A percentile compares a stretch with the other conserved stretches of the same genome.
Conservation (phyloP, 2,113 vertebrate genomes). For the Triplophysa dalaica region DNA sequence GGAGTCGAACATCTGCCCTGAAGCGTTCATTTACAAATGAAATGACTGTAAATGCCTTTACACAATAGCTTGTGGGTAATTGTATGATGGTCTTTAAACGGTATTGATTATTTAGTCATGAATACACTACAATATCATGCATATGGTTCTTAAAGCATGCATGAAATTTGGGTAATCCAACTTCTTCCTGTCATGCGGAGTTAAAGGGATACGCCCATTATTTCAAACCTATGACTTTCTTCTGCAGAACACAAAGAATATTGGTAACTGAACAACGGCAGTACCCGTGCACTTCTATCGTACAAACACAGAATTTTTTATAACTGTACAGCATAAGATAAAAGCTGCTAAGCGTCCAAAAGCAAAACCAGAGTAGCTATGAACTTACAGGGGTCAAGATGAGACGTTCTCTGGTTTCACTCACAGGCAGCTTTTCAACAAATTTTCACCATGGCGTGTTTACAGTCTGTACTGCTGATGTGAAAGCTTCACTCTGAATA, state of each 20-base stretch:
- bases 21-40: not conserved
- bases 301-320: no score
- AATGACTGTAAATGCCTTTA: not conserved
- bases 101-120: not conserved
- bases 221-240: no score
- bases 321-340: no score
- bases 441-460: conserved; percentile 72
- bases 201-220: no score
- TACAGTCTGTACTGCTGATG: conserved; percentile 56
- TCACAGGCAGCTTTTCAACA: conserved; percentile 64
- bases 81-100: not conserved
- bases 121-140: not conserved
- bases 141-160: not conserved
- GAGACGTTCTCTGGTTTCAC: not conserved
- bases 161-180: not conserved
- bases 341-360: no score
- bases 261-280: no score
- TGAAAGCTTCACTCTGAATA: not conserved
- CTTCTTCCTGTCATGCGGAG: no score
- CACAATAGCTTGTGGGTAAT: not conserved
- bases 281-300: no score
- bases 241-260: no score
- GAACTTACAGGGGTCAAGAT: not conserved
- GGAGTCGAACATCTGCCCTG: not conserved
- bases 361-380: no score